Base-by-base conservation (phyloP, 23 tunicate species). In the Clavelina lepadiformis region DNA sequence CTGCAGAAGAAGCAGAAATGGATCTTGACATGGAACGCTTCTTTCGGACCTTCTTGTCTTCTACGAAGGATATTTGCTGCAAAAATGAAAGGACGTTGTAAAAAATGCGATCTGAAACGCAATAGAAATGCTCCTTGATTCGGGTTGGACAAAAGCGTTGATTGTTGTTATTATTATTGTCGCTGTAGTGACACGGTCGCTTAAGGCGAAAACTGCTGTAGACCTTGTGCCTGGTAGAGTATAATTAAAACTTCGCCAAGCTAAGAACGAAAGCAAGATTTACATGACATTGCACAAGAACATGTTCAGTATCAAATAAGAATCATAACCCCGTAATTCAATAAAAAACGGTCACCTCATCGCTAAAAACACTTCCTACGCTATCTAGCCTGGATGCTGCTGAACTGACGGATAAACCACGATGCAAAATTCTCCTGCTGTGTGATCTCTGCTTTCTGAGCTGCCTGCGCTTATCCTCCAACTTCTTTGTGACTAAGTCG, bases 21-120 rank as follows among this genome's bases (percentile, higher is more conserved):
- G 97, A 89, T 62, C 97, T 88, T 35, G 97, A 89, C 89, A 89
- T 89, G 29, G 97, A 89, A 13, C 97, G 79, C 53, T 67, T 75
- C 79, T 89, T 89, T 31, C 91, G 56, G 20, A 75, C 80, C 46
- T 76, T 89, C 51, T 91, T 67, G 63, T 89, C 97, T 25, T 89
- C 97, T 2, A 73, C 97, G 60, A 89, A 89, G 3, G 97, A 89
- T n/a, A 89, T 77, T 81, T 89, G 97, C 83, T 85, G 79, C 41
- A 51, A 72, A 45, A 36, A 5, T 5, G 21, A 11, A 8, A 44
- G n/a, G n/a, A n/a, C n/a, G n/a, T n/a, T n/a, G n/a, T 44, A 44
- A 13, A 13, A 44, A 44, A 44, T 13, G 18, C 18, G 18, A 44
- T 13, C 18, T 44, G 18, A 44, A 13, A 44, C 50, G 15, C 18